Base-by-base conservation (phyloP, 2,113 vertebrate species). In the Lagopus muta region DNA sequence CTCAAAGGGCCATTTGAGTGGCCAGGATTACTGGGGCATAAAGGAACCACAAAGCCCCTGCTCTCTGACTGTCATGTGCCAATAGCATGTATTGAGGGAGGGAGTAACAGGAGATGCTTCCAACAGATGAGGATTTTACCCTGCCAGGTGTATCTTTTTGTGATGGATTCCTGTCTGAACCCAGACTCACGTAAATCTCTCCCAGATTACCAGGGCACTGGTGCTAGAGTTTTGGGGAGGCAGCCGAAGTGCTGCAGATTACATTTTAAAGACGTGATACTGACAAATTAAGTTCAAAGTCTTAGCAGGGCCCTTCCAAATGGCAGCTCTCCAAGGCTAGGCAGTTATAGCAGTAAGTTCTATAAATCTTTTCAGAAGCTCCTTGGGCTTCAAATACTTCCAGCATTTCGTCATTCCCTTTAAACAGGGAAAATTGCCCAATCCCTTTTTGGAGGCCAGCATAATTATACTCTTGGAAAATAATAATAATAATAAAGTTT, bases 351-450 rank as follows among this genome's bases (percentile, higher is more conserved):
- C 80, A 87, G 88, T 86, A 88, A 92, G 70, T 92, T 93, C 90
- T 82, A 92, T 95, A 96, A 96, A 96, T 96, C 94, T 96, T 94
- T 94, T 70, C 96, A 95, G 92, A 87, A 94, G 48, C 86, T 94
- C 76, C 83, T 96, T 90, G 66, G 54, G 57, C 92, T 93, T 95
- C 89, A 70, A 94, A 95, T 94, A 73, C 66, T 94, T 96, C 45
- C 61, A 96, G 66, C 66, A 25, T 93, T 90, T 95, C 7, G 0
- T 96, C 92, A 93, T 90, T 93, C 83, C 36, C 2, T 3, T 86
- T 69, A 89, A 92, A 89, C 27, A 90, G n/a, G 66, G 92, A 90
- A 93, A 93, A 86, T 27, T 82, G 81, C 42, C 10, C 30, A 82
- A 81, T 65, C 58, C 11, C 57, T 89, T 86, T 81, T 45, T 58